Evolutionary conservation across 1,140 invertebrate species (phyloP).

Genomic region (Drosophila willistoni): DNA sequence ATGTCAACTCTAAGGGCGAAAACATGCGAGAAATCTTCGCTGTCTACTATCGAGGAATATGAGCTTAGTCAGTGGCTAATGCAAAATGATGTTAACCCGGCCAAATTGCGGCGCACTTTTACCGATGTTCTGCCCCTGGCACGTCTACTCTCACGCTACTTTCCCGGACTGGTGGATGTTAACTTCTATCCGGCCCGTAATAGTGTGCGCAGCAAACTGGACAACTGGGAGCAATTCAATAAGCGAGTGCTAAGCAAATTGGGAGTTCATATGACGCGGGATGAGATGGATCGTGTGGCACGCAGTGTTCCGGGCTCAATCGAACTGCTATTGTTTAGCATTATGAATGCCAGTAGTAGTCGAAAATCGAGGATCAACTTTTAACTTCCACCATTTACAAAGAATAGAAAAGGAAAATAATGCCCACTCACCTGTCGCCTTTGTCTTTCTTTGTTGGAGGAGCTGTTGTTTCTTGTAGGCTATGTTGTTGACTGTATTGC

Average conservation of each 20-base stretch:
- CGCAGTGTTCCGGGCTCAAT: conserved; percentile 86
- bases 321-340: conserved; percentile 85
- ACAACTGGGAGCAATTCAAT: conserved; percentile 89
- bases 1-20: not conserved
- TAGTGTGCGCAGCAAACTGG: conserved; percentile 87
- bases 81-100: conserved; percentile 15
- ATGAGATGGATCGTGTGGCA: conserved; percentile 86
- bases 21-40: conserved; percentile 12
- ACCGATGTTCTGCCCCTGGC: conserved; percentile 88
- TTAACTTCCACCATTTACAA: not conserved
- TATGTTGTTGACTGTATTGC: conserved; percentile 16
- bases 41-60: conserved; percentile 24
- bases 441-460: not conserved
- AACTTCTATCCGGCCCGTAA: conserved; percentile 88
- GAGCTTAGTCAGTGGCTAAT: conserved; percentile 44
- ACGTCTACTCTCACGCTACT: conserved; percentile 88
- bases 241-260: conserved; percentile 87
- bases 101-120: conserved; percentile 41
- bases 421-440: not conserved
- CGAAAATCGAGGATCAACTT: not conserved
- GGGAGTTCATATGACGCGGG: conserved; percentile 85
- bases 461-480: conserved; percentile 10
- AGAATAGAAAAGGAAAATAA: too few relatives aligned
- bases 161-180: conserved; percentile 88
- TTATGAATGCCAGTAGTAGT: conserved; percentile 39